These are phyloP conservation scores for Seriola dumerili DNA, from an alignment of 2,113 vertebrate species.

Conservation along the genomic window DNA sequence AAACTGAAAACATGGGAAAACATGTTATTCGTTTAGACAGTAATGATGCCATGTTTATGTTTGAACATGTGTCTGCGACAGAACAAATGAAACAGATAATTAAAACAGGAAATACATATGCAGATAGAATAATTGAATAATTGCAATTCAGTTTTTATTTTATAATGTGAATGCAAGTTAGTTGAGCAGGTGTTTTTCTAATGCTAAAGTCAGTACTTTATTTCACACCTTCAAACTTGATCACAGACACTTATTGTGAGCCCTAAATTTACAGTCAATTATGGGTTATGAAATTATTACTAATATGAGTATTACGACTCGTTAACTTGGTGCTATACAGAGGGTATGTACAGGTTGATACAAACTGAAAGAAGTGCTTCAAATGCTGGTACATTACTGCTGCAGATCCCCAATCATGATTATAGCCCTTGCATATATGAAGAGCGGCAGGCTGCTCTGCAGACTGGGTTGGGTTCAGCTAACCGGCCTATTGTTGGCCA, in stretches of 20 bases:
- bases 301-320: neutral
- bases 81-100: neutral
- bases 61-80: neutral
- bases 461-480: slow-evolving; percentile 16
- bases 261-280: neutral
- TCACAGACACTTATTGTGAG: neutral
- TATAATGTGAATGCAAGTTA: neutral
- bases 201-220: neutral
- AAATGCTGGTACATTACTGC: neutral
- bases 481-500: slow-evolving; percentile 6
- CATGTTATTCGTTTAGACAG: neutral
- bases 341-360: neutral
- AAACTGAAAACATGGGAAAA: too few species aligned
- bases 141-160: neutral
- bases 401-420: neutral
- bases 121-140: neutral
- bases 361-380: neutral
- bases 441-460: neutral
- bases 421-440: neutral
- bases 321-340: neutral
- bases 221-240: neutral
- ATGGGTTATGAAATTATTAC: neutral
- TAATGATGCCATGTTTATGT: neutral
- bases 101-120: neutral
- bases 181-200: neutral